phyloP scores from a whole-genome alignment of 2,797 vertebrate genomes.

The Holocentrus rufus region DNA sequence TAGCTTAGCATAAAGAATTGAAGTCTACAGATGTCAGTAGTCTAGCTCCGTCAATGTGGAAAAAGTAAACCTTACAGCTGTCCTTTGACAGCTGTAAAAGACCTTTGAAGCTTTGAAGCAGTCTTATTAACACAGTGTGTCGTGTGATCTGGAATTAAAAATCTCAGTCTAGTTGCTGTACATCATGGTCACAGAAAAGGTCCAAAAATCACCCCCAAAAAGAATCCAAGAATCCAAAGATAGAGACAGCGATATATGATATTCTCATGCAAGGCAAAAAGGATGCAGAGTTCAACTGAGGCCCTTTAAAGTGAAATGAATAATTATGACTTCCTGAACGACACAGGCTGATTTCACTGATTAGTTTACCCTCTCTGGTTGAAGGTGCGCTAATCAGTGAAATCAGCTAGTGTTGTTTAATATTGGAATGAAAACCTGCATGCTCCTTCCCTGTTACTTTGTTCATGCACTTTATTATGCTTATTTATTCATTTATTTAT shows the following conservation, averaged over 20 bases:
- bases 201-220: constrained; percentile 8
- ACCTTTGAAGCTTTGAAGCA: no score
- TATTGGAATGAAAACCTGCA: constrained; percentile 19
- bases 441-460: constrained; percentile 11
- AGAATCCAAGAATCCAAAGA: not conserved
- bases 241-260: no score
- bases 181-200: constrained; percentile 7
- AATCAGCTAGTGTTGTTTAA: constrained; percentile 18
- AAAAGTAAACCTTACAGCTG: no score
- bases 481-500: not conserved
- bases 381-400: constrained; percentile 39
- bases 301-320: constrained; percentile 11
- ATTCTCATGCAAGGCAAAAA: not conserved
- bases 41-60: no score
- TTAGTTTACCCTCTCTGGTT: constrained; percentile 48
- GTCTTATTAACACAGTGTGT: no score
- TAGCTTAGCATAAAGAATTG: no score
- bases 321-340: not conserved
- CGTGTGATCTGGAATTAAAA: not conserved
- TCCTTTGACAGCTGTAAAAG: no score
- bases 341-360: constrained; percentile 16
- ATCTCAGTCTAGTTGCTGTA: constrained; percentile 20
- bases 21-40: no score
- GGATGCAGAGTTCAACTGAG: constrained; percentile 13
- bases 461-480: no score